Evolutionary conservation across 1,140 invertebrate species (phyloP).

Genomic region (Musca vetustissima): DNA sequence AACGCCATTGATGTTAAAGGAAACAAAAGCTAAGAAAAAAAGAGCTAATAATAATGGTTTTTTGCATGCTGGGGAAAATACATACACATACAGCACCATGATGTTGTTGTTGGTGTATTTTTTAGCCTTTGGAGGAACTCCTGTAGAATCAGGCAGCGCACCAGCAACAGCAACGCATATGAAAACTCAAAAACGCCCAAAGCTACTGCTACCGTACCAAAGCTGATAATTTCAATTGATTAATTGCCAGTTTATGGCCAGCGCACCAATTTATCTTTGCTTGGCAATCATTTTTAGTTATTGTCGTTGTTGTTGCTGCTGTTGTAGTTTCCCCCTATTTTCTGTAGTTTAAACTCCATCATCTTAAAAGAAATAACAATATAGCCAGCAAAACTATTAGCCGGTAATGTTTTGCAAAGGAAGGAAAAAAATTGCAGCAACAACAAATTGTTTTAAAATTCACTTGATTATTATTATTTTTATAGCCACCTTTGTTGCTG

Average conservation of each 20-base stretch:
- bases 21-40: constrained; percentile 6
- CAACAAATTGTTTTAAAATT: no score
- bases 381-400: no score
- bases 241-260: constrained; percentile 32
- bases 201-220: constrained; percentile 29
- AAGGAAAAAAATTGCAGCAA: no score
- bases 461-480: no score
- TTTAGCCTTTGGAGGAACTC: neutral
- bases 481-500: no score
- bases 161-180: neutral
- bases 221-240: constrained; percentile 34
- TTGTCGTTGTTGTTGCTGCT: constrained; percentile 12
- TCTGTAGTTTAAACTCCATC: no score
- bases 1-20: neutral
- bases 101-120: no score
- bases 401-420: no score
- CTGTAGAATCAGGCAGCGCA: neutral
- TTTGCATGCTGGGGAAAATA: constrained; percentile 20
- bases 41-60: constrained; percentile 16
- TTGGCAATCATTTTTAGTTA: constrained; percentile 18
- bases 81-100: neutral
- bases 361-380: no score
- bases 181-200: constrained; percentile 19
- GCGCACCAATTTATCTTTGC: constrained; percentile 29
- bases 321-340: no score